phyloP scores from a whole-genome alignment of 2,888 invertebrate species.

The Meghimatium bilineatum region DNA sequence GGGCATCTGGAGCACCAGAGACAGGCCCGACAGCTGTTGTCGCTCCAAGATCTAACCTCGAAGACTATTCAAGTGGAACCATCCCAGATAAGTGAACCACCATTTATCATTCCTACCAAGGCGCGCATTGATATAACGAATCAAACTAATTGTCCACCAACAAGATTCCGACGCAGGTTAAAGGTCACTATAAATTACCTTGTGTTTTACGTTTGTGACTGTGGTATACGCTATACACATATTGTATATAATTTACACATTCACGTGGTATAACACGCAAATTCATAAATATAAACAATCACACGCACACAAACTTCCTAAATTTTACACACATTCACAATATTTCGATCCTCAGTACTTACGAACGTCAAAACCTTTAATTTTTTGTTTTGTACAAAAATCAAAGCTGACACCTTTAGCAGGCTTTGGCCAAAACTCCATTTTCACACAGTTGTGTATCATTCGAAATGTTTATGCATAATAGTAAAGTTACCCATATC shows the following conservation, averaged over 20 bases:
- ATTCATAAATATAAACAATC: no score
- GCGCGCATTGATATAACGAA: neutral
- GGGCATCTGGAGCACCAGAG: slow-evolving; percentile 13
- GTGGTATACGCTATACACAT: neutral
- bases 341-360: no score
- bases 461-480: no score
- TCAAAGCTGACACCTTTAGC: no score
- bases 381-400: no score
- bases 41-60: neutral
- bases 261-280: no score
- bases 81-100: neutral
- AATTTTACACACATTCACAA: neutral
- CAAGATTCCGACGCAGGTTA: slow-evolving; percentile 8
- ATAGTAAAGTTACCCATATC: no score
- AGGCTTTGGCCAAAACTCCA: no score
- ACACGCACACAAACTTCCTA: neutral
- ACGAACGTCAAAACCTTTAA: no score
- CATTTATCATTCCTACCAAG: neutral
- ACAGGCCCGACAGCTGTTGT: neutral
- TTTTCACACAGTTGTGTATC: no score
- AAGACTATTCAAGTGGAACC: neutral
- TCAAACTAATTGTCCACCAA: neutral
- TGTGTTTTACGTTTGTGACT: neutral
- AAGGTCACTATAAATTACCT: neutral
- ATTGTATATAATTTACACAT: no score